Conservation (phyloP, 2,888 invertebrate species). For the Zelleria hepariella region DNA sequence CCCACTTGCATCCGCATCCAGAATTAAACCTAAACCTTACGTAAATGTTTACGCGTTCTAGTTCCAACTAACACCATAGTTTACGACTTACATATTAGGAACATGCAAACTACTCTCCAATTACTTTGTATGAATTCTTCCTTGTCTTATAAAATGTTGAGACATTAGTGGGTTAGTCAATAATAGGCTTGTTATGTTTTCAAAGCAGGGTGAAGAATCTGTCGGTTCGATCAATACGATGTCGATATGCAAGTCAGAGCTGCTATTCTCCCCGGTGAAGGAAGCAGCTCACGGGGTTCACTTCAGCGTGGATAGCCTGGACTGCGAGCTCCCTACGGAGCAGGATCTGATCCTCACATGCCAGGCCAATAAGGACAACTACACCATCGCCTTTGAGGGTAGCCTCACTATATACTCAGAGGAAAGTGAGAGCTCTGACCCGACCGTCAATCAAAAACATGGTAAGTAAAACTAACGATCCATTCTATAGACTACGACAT, state of each 20-base stretch:
- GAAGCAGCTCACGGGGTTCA: constrained; percentile 82
- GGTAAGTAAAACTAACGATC: constrained; percentile 28
- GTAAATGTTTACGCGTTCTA: constrained; percentile 49
- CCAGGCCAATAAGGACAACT: constrained; percentile 94
- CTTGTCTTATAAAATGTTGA: neutral
- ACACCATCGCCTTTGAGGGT: constrained; percentile 95
- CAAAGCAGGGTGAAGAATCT: constrained; percentile 77
- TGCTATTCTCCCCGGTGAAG: constrained; percentile 91
- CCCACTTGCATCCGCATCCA: constrained; percentile 44
- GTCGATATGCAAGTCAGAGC: constrained; percentile 93
- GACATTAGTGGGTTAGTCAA: neutral
- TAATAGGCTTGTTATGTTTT: neutral
- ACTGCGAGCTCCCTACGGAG: constrained; percentile 85
- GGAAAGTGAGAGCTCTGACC: constrained; percentile 79
- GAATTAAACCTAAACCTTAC: constrained; percentile 36
- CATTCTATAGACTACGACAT: neutral
- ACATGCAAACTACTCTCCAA: neutral
- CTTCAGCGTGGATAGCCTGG: constrained; percentile 92
- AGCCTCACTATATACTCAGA: constrained; percentile 88
- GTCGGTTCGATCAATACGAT: constrained; percentile 83
- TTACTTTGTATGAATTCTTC: neutral
- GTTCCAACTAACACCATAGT: constrained; percentile 42
- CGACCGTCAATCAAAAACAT: constrained; percentile 67
- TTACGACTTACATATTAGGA: neutral
- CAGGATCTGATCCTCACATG: constrained; percentile 92